These are phyloP conservation scores for Chesias legatella DNA, from an alignment of 2,888 invertebrate species.

Conservation along the genomic window DNA sequence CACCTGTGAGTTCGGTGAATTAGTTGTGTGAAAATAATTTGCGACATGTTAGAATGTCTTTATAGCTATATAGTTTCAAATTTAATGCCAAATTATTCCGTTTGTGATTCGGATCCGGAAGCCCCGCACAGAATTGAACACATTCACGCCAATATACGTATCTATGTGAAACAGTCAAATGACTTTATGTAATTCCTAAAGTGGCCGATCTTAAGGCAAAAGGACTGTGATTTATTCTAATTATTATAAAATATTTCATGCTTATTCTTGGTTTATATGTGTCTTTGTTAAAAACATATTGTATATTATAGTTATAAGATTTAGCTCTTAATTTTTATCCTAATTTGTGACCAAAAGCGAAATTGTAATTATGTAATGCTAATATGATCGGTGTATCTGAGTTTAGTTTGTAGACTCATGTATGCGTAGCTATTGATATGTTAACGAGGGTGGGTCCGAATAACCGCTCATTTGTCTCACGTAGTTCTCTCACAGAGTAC, in stretches of 20 bases:
- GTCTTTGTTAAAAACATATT: conserved; percentile 57
- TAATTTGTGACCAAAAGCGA: conserved; percentile 68
- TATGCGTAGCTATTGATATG: conserved; percentile 7
- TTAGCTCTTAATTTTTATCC: conserved; percentile 54
- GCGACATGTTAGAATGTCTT: conserved; percentile 20
- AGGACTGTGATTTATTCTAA: conserved; percentile 79
- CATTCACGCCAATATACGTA: conserved; percentile 3
- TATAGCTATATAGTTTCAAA: conserved; percentile 4
- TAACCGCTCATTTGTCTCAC: no score
- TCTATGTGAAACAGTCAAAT: conserved; percentile 7
- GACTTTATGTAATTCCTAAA: conserved; percentile 44
- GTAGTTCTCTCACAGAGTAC: no score
- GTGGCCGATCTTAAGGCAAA: conserved; percentile 64
- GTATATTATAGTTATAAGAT: conserved; percentile 65
- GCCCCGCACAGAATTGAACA: conserved; percentile 11
- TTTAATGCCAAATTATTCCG: conserved; percentile 21
- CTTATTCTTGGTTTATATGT: conserved; percentile 70
- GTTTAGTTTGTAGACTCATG: conserved; percentile 9
- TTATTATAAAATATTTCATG: conserved; percentile 59
- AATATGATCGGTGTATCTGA: conserved; percentile 34
- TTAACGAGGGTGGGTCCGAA: not conserved
- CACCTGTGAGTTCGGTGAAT: conserved; percentile 63
- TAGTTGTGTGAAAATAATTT: conserved; percentile 44
- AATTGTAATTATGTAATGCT: conserved; percentile 41
- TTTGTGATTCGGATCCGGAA: conserved; percentile 3